Base-by-base conservation (phyloP, 2,797 vertebrate genomes). In the Petrocephalus schoutedeni region DNA sequence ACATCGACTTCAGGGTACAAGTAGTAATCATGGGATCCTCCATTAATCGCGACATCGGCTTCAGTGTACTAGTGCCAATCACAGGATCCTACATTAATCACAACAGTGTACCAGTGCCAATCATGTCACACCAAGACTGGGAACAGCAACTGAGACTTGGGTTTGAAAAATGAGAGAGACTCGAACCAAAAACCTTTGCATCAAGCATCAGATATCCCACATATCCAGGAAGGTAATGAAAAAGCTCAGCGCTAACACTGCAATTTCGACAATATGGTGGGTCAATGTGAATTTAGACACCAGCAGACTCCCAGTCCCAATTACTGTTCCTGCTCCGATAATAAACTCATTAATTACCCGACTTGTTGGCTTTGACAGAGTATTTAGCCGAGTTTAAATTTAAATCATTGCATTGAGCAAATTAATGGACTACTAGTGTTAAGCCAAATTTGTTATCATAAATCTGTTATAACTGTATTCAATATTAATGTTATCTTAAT, bases 401-500 rank as follows among this genome's bases (percentile, higher is more conserved):
- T 77, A 77, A 77, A 77, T 77, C 14, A 45, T 45, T n/a, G 19
- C 71, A 77, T 7, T 45, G 71, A 77, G 16, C 2, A 77, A 77
- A 36, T 41, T 74, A 41, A 0, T 41, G 32, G 32, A 74, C 5
- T 36, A 74, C 67, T 67, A 14, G 23, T 67, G 71, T 77, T 19
- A 41, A 5, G 67, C 6, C 36, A 74, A 74, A 74, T 74, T 74
- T 74, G 32, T 74, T 19, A 77, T 41, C 32, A 41, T 74, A 74
- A 74, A 41, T 77, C 12, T 77, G 71, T 77, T 77, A 45, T 12
- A 77, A 45, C 71, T n/a, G 67, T 41, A 77, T 77, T 77, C 41
- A 77, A 77, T 77, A 77, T 77, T 77, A 77, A 77, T 77, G 16
- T 77, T 3, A 77, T 77, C 71, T 77, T 45, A 77, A 77, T 77